Percentiles rank a stretch among this genome's conserved stretches.
These are phyloP conservation scores for Cryptocephalus moraei DNA, from an alignment of 2,888 invertebrate species.

Conservation along the genomic window DNA sequence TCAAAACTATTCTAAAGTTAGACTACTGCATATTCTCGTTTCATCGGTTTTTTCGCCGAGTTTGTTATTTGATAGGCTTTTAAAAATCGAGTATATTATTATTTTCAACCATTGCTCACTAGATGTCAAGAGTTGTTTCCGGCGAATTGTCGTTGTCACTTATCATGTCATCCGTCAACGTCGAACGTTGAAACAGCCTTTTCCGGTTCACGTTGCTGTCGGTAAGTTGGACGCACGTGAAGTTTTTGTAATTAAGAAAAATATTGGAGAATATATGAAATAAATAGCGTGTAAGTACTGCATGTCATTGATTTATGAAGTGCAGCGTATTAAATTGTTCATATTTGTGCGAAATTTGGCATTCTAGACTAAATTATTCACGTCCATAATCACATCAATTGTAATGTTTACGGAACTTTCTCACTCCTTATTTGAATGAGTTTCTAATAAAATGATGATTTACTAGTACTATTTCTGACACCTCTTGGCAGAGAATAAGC, in stretches of 20 bases:
- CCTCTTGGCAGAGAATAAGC: conserved; percentile 34
- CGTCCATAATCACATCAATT: too few species aligned
- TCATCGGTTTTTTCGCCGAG: too few species aligned
- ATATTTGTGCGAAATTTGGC: background rate
- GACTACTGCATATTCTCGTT: too few species aligned
- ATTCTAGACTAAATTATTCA: too few species aligned
- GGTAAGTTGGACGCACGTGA: conserved; percentile 25
- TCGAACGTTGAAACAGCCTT: conserved; percentile 22
- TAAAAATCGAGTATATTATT: background rate
- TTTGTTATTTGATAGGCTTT: background rate
- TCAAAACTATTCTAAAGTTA: too few species aligned
- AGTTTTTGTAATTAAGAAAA: conserved; percentile 16
- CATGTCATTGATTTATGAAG: background rate
- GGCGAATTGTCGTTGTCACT: background rate
- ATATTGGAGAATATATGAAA: conserved; percentile 1
- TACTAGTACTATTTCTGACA: conserved; percentile 29
- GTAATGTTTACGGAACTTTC: too few species aligned
- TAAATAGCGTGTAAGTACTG: conserved; percentile 1
- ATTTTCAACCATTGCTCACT: background rate
- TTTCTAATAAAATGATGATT: conserved; percentile 22
- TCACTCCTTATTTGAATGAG: too few species aligned
- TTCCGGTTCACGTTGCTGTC: conserved; percentile 39
- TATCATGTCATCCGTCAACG: background rate
- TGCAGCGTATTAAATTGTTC: background rate
- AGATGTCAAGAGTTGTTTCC: background rate